A percentile compares a stretch with the other conserved stretches of the same genome.
Conservation (phyloP, 2,888 invertebrate species). For the Catocala fraxini region DNA sequence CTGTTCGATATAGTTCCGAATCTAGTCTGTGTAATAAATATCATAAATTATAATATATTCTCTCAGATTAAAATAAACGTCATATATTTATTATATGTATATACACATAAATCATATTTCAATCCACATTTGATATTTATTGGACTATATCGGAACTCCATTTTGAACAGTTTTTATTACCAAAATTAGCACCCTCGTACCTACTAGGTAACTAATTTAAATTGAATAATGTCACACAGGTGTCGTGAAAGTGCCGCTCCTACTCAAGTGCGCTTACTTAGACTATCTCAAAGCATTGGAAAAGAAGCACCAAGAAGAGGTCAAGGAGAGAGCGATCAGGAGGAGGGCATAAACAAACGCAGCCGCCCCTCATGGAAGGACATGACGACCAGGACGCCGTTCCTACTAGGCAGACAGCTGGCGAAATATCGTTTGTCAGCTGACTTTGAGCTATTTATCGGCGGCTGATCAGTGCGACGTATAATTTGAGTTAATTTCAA, state of each 20-base stretch:
- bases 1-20: too few relatives aligned
- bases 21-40: too few relatives aligned
- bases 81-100: too few relatives aligned
- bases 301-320: conserved; percentile 61
- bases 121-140: too few relatives aligned
- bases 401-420: conserved; percentile 8
- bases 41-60: too few relatives aligned
- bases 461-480: not conserved
- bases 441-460: not conserved
- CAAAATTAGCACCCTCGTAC: not conserved
- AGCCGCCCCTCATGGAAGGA: conserved; percentile 5
- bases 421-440: conserved; percentile 1
- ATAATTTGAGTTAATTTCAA: too few relatives aligned
- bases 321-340: conserved; percentile 65
- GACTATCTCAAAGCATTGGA: conserved; percentile 74
- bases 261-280: conserved; percentile 79
- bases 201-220: not conserved
- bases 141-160: too few relatives aligned
- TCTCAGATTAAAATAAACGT: too few relatives aligned
- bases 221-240: conserved; percentile 56
- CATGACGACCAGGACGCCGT: conserved; percentile 5
- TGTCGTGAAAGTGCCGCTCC: conserved; percentile 75
- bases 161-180: too few relatives aligned
- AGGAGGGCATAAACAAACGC: conserved; percentile 54
- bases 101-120: too few relatives aligned